Evolutionary conservation across 2,888 invertebrate species (phyloP), one percentile per base, ranked within the genome.

Genomic region (Drosophila prostipennis): DNA sequence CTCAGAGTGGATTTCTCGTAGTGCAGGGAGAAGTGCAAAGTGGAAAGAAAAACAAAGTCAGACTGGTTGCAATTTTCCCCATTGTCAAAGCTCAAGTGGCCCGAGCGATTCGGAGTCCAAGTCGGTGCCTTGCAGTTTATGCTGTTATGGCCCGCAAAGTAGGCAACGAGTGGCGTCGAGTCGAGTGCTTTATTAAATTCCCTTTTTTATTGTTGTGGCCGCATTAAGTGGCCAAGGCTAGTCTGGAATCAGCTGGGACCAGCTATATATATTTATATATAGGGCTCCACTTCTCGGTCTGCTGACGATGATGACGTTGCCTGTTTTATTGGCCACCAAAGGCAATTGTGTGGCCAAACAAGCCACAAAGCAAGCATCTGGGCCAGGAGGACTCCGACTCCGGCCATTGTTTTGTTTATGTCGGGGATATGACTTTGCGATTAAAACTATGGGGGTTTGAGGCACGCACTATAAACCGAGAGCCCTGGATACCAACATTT

Each of bases 71-170:
- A 82, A 68, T 74, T 76, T 78, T 63, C 77, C 73, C 74, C 61
- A 80, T 84, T 88, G 88, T 85, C 76, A 74, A 81, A 74, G 81
- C 87, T 86, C 84, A 84, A 86, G 82, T 86, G 87, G 65, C 76
- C 59, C 34, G 63, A 42, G 40, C 52, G 55, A 61, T 63, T 39
- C 40, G 48, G 34, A 53, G 61, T 39, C 8, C 40, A 23, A 42
- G 42, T 42, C 11, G 23, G 6, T 42, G 11, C 43, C 72, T 60
- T 65, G 78, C 80, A 79, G 87, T 82, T 84, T 85, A 74, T 84
- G 85, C 79, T 78, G 74, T 75, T 86, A 78, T 87, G 80, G 72
- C 74, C 89, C 81, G 68, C 78, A 81, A 81, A 82, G 86, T 83
- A 85, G 83, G 86, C 87, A 70, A 85, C 76, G 68, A 65, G 77